phyloP scores from a whole-genome alignment of 2,113 vertebrate species.

The Lycaon pictus region DNA sequence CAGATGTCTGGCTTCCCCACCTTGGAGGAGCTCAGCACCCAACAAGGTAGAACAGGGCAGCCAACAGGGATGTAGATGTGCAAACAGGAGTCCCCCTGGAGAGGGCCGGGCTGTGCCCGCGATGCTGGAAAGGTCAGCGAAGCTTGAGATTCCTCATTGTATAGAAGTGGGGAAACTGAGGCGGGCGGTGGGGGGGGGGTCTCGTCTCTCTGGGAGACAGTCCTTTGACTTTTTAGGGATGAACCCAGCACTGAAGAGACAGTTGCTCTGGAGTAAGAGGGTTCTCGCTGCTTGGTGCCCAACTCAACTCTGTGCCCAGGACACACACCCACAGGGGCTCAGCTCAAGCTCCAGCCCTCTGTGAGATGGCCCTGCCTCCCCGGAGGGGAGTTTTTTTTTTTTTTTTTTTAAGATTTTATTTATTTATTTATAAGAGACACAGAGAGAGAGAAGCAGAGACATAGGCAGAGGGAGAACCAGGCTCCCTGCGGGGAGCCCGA shows the following conservation, averaged over 20 bases:
- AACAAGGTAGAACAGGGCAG: background rate
- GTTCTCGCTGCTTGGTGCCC: background rate
- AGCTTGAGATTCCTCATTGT: background rate
- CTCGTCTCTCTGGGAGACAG: background rate
- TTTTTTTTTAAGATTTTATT: too few relatives aligned
- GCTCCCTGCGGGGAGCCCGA: too few relatives aligned
- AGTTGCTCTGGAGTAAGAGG: background rate
- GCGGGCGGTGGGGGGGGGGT: background rate
- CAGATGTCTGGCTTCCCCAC: conserved; percentile 79
- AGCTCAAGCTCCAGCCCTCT: background rate
- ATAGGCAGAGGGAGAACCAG: too few relatives aligned
- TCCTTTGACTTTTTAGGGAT: background rate
- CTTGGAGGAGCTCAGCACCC: conserved; percentile 58
- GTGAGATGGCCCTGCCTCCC: background rate
- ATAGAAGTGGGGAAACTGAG: background rate
- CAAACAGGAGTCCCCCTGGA: background rate
- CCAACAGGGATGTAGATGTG: background rate
- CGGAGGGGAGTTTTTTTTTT: background rate
- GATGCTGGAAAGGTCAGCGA: background rate
- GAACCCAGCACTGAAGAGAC: background rate
- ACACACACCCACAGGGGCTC: background rate
- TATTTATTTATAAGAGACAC: too few relatives aligned
- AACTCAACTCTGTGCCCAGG: background rate
- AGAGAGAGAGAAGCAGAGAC: too few relatives aligned
- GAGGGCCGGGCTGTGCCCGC: background rate